Evolutionary conservation across 2,797 vertebrate species (phyloP).

Genomic region (Argyrosomus regius): DNA sequence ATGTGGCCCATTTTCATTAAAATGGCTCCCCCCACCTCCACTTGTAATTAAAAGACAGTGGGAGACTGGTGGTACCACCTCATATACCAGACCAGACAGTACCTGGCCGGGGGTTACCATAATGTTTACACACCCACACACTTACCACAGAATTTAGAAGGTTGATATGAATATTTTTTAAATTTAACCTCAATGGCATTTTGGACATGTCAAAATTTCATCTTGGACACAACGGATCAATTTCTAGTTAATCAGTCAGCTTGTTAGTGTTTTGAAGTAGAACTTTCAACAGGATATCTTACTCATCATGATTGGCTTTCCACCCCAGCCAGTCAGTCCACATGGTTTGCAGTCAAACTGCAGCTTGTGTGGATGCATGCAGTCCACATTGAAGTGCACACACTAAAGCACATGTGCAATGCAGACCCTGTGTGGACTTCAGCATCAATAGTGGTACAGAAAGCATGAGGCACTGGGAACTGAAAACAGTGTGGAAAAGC

Average conservation of each 20-base stretch:
- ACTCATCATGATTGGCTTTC: background rate
- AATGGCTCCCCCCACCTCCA: slow-evolving; percentile 58
- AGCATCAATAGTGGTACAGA: background rate
- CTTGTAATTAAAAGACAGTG: slow-evolving; percentile 77
- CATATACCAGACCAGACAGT: slow-evolving; percentile 76
- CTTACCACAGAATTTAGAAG: slow-evolving; percentile 45
- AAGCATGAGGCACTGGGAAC: background rate
- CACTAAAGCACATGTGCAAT: background rate
- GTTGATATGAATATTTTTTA: slow-evolving; percentile 14
- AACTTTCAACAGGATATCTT: background rate
- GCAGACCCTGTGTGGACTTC: background rate
- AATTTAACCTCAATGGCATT: background rate
- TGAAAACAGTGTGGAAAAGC: background rate
- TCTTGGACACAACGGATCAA: background rate
- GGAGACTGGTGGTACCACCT: slow-evolving; percentile 80
- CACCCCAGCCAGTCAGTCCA: background rate
- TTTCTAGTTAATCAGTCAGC: background rate
- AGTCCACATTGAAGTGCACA: background rate
- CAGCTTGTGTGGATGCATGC: background rate
- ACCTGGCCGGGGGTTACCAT: slow-evolving; percentile 75
- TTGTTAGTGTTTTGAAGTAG: background rate
- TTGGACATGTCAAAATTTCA: slow-evolving; percentile 2
- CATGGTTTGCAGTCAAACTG: background rate
- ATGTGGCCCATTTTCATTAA: slow-evolving; percentile 80
- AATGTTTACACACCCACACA: slow-evolving; percentile 79